Evolutionary conservation across 2,888 invertebrate species (phyloP).

Genomic region (Drosophila aldrichi): DNA sequence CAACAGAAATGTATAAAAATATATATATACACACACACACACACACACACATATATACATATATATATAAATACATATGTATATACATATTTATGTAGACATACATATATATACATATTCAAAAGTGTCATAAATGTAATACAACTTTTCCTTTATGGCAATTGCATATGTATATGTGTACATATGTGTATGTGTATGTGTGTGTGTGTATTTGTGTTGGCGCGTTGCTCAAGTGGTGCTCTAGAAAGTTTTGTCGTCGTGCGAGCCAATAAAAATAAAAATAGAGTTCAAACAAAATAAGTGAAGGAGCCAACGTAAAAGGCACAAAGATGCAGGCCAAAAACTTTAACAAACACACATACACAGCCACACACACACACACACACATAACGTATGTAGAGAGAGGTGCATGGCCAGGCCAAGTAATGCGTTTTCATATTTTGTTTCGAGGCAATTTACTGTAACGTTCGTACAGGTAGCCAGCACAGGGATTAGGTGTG

Average conservation of each 20-base stretch:
- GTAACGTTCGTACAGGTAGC: slow-evolving; percentile 50
- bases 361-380: neutral
- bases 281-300: slow-evolving; percentile 69
- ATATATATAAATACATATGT: no score
- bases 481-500: slow-evolving; percentile 15
- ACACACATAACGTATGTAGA: no score
- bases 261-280: slow-evolving; percentile 75
- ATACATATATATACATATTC: slow-evolving; percentile 55
- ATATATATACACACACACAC: slow-evolving; percentile 39
- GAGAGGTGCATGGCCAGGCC: slow-evolving; percentile 15
- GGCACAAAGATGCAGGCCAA: slow-evolving; percentile 53
- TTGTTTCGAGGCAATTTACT: slow-evolving; percentile 54
- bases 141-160: slow-evolving; percentile 75
- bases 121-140: slow-evolving; percentile 70
- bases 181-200: slow-evolving; percentile 11
- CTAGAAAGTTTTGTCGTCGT: slow-evolving; percentile 60
- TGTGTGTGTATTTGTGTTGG: slow-evolving; percentile 47
- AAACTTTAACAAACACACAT: slow-evolving; percentile 51
- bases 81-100: neutral
- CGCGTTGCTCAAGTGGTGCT: slow-evolving; percentile 66
- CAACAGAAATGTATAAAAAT: slow-evolving; percentile 61
- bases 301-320: slow-evolving; percentile 47
- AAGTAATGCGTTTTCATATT: slow-evolving; percentile 61
- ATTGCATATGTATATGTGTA: slow-evolving; percentile 10
- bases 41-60: neutral